Conservation (phyloP, 2,888 invertebrate genomes). For the Trissolcus japonicus region DNA sequence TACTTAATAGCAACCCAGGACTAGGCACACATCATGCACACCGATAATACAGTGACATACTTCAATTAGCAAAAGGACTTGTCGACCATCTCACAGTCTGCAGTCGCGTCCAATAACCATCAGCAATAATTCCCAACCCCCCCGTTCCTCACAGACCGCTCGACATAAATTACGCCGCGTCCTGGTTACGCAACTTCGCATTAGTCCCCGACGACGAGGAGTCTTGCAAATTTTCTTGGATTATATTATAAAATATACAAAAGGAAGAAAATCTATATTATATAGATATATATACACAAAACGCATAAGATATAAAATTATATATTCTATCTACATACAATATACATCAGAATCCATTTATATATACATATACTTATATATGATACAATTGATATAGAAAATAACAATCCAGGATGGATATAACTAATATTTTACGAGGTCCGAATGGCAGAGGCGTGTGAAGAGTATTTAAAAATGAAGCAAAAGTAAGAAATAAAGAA, state of each 20-base stretch:
- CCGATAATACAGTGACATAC: constrained; percentile 5
- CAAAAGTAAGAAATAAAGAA: neutral
- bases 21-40: constrained; percentile 3
- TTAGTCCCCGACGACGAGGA: constrained; percentile 13
- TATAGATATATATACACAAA: constrained; percentile 60
- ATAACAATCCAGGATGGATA: constrained; percentile 33
- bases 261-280: constrained; percentile 21
- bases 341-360: constrained; percentile 52
- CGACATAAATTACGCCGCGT: constrained; percentile 10
- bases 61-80: no score
- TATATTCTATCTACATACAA: constrained; percentile 56
- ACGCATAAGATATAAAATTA: constrained; percentile 57
- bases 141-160: neutral
- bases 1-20: neutral
- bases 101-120: constrained; percentile 14
- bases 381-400: constrained; percentile 36
- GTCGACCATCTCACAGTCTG: neutral
- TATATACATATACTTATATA: constrained; percentile 48
- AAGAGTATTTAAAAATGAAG: neutral
- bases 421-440: constrained; percentile 31
- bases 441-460: constrained; percentile 6
- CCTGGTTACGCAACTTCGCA: constrained; percentile 26
- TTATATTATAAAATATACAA: constrained; percentile 16
- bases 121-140: constrained; percentile 27
- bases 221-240: neutral